Evolutionary conservation across 2,797 vertebrate species (phyloP).

Genomic region (Perodicticus potto): DNA sequence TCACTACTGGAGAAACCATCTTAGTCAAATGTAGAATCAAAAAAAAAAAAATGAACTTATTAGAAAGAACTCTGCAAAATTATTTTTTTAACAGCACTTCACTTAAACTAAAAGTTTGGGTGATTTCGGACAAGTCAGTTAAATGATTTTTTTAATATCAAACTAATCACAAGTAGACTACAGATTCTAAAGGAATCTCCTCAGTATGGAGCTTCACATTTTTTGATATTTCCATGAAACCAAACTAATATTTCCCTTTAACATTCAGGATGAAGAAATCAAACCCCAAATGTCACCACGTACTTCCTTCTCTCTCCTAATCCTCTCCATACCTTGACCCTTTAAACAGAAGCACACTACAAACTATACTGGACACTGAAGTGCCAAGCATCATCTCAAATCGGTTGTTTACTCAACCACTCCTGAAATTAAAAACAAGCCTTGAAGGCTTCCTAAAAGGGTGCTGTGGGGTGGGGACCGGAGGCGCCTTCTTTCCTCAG

Average conservation of each 20-base stretch:
- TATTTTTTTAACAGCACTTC: slow-evolving; percentile 23
- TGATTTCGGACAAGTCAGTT: slow-evolving; percentile 22
- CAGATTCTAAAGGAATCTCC: neutral
- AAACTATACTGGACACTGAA: neutral
- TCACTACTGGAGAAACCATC: neutral
- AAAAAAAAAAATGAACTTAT: slow-evolving; percentile 58
- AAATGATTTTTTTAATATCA: slow-evolving; percentile 25
- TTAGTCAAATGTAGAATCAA: slow-evolving; percentile 21
- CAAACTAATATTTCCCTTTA: slow-evolving; percentile 20
- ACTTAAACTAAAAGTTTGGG: slow-evolving; percentile 48
- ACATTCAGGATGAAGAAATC: slow-evolving; percentile 25
- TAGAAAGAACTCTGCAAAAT: slow-evolving; percentile 18
- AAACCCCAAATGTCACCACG: slow-evolving; percentile 8
- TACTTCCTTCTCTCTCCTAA: neutral
- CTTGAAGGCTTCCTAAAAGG: neutral
- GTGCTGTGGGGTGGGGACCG: no score
- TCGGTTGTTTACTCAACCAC: neutral
- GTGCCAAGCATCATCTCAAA: neutral
- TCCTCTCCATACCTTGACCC: neutral
- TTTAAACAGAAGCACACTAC: neutral
- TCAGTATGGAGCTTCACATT: neutral
- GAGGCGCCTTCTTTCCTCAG: neutral
- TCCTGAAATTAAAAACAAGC: neutral
- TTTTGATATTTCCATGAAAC: slow-evolving; percentile 4
- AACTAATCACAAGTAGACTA: slow-evolving; percentile 8